Evolutionary conservation across 2,113 vertebrate genomes (phyloP), one percentile per base, ranked within the genome.

Genomic region (Eupsittula cactorum): DNA sequence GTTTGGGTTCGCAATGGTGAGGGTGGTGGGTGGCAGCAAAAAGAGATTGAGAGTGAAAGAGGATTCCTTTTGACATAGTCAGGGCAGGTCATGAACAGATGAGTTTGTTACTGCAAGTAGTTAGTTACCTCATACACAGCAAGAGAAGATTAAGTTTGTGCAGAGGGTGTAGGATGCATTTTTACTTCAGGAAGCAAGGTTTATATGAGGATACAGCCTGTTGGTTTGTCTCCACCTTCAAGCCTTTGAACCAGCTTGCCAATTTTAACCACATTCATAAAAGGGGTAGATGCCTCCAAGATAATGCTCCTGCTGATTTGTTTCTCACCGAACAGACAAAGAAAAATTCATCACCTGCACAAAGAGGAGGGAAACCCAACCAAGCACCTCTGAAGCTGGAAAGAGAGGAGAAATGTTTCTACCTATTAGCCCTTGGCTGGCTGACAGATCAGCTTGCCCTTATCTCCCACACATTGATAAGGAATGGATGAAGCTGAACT

Each of bases 141-240:
- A 69, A 41, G 47, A 57, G 83, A 31, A 84, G 21, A 27, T 53
- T 76, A 78, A 28, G 57, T 52, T 82, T 63, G 41, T 78, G 80
- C 60, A 59, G 82, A 62, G 90, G 21, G 41, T 63, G 33, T 28
- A 68, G 55, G 28, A 92, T 6, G 19, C 70, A 64, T 87, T 92
- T 89, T 89, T 18, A 89, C 62, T 53, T 52, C 62, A 69, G 80
- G 80, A 86, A 93, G 44, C 29, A 92, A 94, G 57, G 95, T 96
- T 96, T 91, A 95, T 39, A 7, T 70, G 77, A 94, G 95, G 95
- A 86, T 95, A 95, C 57, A 81, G 55, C 73, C 73, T 47, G 52
- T 50, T 82, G 67, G 33, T 90, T 95, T 29, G 44, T 81, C 80
- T 82, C 83, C 69, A 82, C 73, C 49, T 73, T 86, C 80, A 60